Evolutionary conservation across 2,888 invertebrate species (phyloP), one percentile per base, ranked within the genome.

Genomic region (Thalpophila matura): DNA sequence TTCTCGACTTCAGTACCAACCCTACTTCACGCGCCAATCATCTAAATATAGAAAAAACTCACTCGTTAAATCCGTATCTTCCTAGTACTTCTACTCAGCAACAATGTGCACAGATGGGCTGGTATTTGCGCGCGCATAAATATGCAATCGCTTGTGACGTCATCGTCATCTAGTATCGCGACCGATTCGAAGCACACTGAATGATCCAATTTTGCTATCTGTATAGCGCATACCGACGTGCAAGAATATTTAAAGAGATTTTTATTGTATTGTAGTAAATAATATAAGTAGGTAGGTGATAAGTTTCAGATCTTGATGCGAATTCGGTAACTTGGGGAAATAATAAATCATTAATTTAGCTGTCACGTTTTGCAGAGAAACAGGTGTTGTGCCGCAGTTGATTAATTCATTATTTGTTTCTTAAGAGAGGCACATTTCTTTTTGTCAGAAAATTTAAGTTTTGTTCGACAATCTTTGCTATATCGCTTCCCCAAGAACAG

Each of bases 41-140:
- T 42, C 29, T 53, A 40, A 31, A 43, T 35, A 58, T 31, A 40
- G 29, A 45, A 47, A 43, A 46, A n/a, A 16, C 22, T 43, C 29
- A 22, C 16, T 35, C 27, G 43, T 43, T 50, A 50, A 29, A 53
- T 37, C 38, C 31, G 4, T 62, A 61, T 47, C 51, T 55, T 26
- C 22, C 9, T 33, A 20, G 14, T 26, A 47, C 40, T n/a, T n/a
- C n/a, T n/a, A n/a, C 27, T 40, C 42, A 26, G 40, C 46, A 43
- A 65, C 31, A 62, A n/a, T 40, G 54, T 22, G 22, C 33, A 27
- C 42, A 51, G 50, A 7, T 20, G 33, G n/a, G 12, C 33, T 55
- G 51, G 24, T 66, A 47, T 61, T 71, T 63, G 56, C 47, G 20
- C 42, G 31, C 38, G 56, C 60, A 78, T 68, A 74, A 78, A 78